These are phyloP conservation scores for Notolabrus celidotus DNA, from an alignment of 2,797 vertebrate species.

Conservation along the genomic window DNA sequence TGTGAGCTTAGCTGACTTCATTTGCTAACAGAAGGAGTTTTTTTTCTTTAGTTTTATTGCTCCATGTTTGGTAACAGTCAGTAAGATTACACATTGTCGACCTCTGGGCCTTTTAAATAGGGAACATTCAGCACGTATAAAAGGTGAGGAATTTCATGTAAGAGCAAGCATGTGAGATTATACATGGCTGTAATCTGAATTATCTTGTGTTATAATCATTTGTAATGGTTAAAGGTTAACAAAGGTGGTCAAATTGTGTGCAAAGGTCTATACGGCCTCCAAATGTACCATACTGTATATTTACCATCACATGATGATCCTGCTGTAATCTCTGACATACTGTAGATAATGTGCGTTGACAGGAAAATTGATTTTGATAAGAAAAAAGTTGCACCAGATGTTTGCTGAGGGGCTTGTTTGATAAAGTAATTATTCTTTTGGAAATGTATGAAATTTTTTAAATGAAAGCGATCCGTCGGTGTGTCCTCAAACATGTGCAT, in stretches of 20 bases:
- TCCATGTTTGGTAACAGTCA: slow-evolving; percentile 19
- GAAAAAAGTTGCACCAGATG: background rate
- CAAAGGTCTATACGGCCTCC: slow-evolving; percentile 73
- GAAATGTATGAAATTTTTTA: background rate
- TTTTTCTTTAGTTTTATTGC: slow-evolving; percentile 7
- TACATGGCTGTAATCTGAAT: slow-evolving; percentile 58
- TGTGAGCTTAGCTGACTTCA: background rate
- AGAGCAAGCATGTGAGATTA: slow-evolving; percentile 31
- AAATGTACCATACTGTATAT: slow-evolving; percentile 50
- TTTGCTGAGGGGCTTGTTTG: background rate
- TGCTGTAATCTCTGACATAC: slow-evolving; percentile 50
- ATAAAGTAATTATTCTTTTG: background rate
- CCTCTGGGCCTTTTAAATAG: slow-evolving; percentile 22
- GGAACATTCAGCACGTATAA: slow-evolving; percentile 30
- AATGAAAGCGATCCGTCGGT: background rate
- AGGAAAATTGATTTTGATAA: slow-evolving; percentile 22
- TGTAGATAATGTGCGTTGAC: slow-evolving; percentile 34
- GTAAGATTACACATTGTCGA: slow-evolving; percentile 25
- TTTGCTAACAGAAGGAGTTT: slow-evolving; percentile 1
- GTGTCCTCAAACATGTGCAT: too few species aligned
- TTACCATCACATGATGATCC: slow-evolving; percentile 39
- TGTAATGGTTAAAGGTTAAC: slow-evolving; percentile 81
- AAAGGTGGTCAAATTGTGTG: slow-evolving; percentile 60
- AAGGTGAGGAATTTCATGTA: slow-evolving; percentile 36
- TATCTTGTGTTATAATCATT: slow-evolving; percentile 69